phyloP scores from a whole-genome alignment of 2,888 invertebrate species.

The Chirona hameri region DNA sequence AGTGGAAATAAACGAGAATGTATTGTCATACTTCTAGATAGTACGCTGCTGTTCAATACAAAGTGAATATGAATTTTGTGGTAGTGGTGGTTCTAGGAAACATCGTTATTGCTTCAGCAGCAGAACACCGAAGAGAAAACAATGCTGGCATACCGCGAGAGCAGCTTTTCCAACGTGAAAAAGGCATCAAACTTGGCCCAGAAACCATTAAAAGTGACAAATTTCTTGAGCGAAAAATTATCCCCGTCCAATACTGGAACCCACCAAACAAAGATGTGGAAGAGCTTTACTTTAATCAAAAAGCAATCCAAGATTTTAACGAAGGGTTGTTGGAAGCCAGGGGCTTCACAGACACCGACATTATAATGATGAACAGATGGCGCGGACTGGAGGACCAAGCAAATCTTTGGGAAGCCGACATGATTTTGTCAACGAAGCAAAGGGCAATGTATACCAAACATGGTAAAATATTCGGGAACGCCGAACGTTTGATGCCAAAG shows the following conservation, averaged over 20 bases:
- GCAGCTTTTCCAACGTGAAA: not conserved
- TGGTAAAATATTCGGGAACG: not conserved
- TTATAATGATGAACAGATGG: conserved; percentile 9
- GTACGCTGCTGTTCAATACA: too few species aligned
- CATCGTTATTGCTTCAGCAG: not conserved
- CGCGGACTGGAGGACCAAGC: not conserved
- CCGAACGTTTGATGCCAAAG: not conserved
- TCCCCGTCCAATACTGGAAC: not conserved
- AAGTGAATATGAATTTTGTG: not conserved
- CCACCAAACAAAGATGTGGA: not conserved
- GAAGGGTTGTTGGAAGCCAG: not conserved
- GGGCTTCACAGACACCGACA: not conserved
- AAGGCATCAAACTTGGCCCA: not conserved
- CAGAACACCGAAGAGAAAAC: not conserved
- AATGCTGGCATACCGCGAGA: not conserved
- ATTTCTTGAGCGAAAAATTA: not conserved
- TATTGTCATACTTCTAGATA: too few species aligned
- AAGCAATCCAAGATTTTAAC: not conserved
- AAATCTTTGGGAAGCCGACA: not conserved
- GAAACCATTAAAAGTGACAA: not conserved
- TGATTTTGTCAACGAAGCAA: not conserved
- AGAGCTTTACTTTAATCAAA: not conserved
- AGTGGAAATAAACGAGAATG: too few species aligned
- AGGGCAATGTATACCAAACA: not conserved
- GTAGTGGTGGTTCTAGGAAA: not conserved